phyloP scores from a whole-genome alignment of 1,140 invertebrate species.

The Radopholus similis region DNA sequence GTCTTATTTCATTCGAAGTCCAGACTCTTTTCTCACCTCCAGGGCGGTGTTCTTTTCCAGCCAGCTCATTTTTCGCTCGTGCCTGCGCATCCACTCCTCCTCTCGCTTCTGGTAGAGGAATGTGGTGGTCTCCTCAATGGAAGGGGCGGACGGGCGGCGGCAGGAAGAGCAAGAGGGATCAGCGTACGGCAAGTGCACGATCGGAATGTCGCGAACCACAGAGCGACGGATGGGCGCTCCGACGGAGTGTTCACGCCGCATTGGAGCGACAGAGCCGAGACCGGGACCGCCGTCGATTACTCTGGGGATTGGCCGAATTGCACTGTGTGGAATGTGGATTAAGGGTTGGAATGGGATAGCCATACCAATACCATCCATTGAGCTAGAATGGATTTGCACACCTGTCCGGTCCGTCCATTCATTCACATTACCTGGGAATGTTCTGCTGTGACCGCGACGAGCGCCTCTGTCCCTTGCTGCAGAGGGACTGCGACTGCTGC shows the following conservation, averaged over 20 bases:
- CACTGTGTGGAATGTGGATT: background rate
- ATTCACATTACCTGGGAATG: background rate
- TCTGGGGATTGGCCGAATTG: background rate
- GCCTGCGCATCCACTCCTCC: too few species aligned
- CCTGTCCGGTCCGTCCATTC: too few species aligned
- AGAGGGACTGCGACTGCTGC: background rate
- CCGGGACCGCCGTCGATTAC: background rate
- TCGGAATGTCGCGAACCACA: too few species aligned
- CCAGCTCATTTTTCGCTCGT: too few species aligned
- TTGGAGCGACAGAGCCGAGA: background rate
- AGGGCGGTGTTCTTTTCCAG: background rate
- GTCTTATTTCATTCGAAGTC: background rate
- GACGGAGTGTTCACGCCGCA: background rate
- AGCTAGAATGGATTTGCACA: background rate
- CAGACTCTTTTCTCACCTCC: too few species aligned
- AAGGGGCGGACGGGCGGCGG: background rate
- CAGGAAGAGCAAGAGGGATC: too few species aligned
- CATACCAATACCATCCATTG: too few species aligned
- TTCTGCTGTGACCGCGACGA: conserved; percentile 9
- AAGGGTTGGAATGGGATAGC: too few species aligned
- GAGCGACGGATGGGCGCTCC: background rate
- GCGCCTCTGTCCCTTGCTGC: background rate
- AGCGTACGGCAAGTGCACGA: too few species aligned
- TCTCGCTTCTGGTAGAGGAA: too few species aligned
- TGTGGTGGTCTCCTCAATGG: background rate